Percentiles rank a stretch among this genome's conserved stretches.
Evolutionary conservation across 2,113 vertebrate genomes (phyloP).

Genomic region (Otis tarda): DNA sequence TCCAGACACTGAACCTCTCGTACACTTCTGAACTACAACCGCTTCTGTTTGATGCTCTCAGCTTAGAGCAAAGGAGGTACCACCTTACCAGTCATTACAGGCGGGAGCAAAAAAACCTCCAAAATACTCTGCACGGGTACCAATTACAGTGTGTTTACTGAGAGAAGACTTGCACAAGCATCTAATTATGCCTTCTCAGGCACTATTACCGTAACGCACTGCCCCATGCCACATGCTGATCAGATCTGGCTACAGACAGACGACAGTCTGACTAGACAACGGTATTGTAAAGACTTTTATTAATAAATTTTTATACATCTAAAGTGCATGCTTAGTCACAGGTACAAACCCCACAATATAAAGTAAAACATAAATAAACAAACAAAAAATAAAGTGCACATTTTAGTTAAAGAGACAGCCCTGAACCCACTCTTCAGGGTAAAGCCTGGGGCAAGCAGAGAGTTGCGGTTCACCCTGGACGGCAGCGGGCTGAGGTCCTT

Average conservation of each 20-base stretch:
- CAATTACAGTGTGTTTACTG: slow-evolving; percentile 43
- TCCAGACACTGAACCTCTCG: not conserved
- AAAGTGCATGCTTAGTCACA: not conserved
- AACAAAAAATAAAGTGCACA: not conserved
- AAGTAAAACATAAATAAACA: slow-evolving; percentile 1
- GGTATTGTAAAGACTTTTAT: slow-evolving; percentile 53
- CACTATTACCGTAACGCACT: not conserved
- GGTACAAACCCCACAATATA: not conserved
- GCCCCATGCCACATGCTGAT: not conserved
- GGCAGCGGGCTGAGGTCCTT: not conserved
- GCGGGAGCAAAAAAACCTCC: not conserved
- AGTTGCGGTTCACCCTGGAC: not conserved
- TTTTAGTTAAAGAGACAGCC: not conserved
- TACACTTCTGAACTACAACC: not conserved
- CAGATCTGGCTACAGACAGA: slow-evolving; percentile 50
- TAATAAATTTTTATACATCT: slow-evolving; percentile 9
- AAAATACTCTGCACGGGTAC: not conserved
- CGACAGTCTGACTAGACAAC: slow-evolving; percentile 22
- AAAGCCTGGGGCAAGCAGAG: not conserved
- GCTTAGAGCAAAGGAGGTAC: not conserved
- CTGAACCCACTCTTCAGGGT: not conserved
- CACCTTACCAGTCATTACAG: not conserved
- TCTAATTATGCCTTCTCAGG: slow-evolving; percentile 11
- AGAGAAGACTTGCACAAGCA: slow-evolving; percentile 4
- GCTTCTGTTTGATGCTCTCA: not conserved